Evolutionary conservation across 2,113 vertebrate species (phyloP).

Genomic region (Sinocyclocheilus rhinocerous): DNA sequence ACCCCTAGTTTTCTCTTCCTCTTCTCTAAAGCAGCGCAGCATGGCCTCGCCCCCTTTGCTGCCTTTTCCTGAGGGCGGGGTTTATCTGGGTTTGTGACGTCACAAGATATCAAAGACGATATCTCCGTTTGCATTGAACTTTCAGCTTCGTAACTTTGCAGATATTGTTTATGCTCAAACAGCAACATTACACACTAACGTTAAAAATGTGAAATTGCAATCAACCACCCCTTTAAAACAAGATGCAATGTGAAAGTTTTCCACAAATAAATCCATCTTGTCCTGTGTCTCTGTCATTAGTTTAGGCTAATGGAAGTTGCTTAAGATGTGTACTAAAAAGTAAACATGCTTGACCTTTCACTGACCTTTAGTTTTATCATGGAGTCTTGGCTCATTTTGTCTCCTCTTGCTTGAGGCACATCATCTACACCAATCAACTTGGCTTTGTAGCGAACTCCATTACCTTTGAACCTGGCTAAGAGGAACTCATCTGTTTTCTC

Average conservation of each 20-base stretch:
- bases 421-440: constrained; percentile 92
- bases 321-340: neutral
- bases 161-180: too few relatives aligned
- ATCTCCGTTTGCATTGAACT: too few relatives aligned
- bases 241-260: neutral
- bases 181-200: too few relatives aligned
- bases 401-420: constrained; percentile 83
- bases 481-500: constrained; percentile 61
- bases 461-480: constrained; percentile 69
- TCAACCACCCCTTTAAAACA: neutral
- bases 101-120: too few relatives aligned
- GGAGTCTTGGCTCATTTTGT: constrained; percentile 95
- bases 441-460: constrained; percentile 78
- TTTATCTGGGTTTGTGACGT: too few relatives aligned
- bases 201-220: too few relatives aligned
- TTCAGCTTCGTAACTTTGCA: too few relatives aligned
- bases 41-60: too few relatives aligned
- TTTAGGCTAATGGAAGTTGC: neutral
- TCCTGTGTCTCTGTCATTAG: neutral
- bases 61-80: too few relatives aligned
- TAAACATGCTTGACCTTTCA: neutral
- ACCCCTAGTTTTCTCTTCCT: too few relatives aligned
- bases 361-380: constrained; percentile 98
- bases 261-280: neutral
- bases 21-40: too few relatives aligned